These are phyloP conservation scores for Cettia cetti DNA, from an alignment of 2,113 vertebrate species.

Conservation along the genomic window DNA sequence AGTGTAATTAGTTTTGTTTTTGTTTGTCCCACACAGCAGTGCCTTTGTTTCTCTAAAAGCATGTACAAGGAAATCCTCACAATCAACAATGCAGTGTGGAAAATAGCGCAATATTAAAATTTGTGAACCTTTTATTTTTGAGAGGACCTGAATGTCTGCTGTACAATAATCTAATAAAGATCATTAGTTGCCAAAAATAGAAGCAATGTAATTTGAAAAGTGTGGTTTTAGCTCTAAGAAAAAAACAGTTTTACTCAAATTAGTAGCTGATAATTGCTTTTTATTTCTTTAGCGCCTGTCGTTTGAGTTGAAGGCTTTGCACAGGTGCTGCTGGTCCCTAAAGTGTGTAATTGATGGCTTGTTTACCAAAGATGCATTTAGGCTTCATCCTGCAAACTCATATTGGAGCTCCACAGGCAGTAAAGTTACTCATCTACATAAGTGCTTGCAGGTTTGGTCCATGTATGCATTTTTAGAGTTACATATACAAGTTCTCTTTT, in stretches of 20 bases:
- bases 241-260: constrained; percentile 62
- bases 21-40: constrained; percentile 20
- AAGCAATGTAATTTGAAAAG: constrained; percentile 30
- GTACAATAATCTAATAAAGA: constrained; percentile 44
- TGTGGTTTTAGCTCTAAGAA: constrained; percentile 20
- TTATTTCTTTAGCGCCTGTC: constrained; percentile 48
- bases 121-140: neutral
- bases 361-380: constrained; percentile 68
- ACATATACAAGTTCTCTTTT: neutral
- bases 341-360: constrained; percentile 71
- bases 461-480: neutral
- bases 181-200: neutral
- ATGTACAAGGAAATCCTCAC: neutral
- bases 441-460: constrained; percentile 53
- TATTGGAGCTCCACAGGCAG: constrained; percentile 52
- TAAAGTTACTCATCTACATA: constrained; percentile 61
- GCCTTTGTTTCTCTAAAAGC: constrained; percentile 47
- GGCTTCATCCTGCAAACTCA: constrained; percentile 59
- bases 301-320: constrained; percentile 63
- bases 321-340: constrained; percentile 60
- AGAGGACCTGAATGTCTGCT: neutral
- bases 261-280: constrained; percentile 65
- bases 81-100: neutral
- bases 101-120: constrained; percentile 1
- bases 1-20: constrained; percentile 3